These are phyloP conservation scores for Dolichallabes microphthalmus DNA, from an alignment of 2,113 vertebrate species.

Conservation along the genomic window DNA sequence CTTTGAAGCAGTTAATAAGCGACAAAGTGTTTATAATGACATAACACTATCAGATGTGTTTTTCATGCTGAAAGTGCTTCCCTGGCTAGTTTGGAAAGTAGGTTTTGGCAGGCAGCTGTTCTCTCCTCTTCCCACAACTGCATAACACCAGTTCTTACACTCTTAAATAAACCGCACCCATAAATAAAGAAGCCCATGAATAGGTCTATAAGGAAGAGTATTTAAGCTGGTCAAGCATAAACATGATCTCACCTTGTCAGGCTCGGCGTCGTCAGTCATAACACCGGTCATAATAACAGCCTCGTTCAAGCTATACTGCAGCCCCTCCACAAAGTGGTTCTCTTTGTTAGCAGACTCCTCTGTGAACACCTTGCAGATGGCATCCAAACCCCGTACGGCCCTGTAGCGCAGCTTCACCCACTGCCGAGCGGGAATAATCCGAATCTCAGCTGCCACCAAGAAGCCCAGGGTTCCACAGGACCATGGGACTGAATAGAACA, in stretches of 20 bases:
- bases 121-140: too few species aligned
- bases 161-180: not conserved
- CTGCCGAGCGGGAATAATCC: slow-evolving; percentile 87
- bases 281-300: slow-evolving; percentile 95
- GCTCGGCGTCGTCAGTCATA: slow-evolving; percentile 84
- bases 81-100: too few species aligned
- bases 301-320: slow-evolving; percentile 84
- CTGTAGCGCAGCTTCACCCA: slow-evolving; percentile 85
- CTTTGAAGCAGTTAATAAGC: too few species aligned
- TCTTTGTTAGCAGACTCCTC: slow-evolving; percentile 80
- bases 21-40: too few species aligned
- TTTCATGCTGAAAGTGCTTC: too few species aligned
- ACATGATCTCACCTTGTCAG: slow-evolving; percentile 76
- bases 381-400: slow-evolving; percentile 83
- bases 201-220: not conserved
- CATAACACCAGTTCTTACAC: not conserved
- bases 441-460: slow-evolving; percentile 94
- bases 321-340: slow-evolving; percentile 92
- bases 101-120: too few species aligned
- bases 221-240: not conserved
- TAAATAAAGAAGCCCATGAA: not conserved
- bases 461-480: slow-evolving; percentile 97
- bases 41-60: too few species aligned
- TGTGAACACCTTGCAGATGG: slow-evolving; percentile 84
- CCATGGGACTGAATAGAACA: slow-evolving; percentile 97